Percentiles rank a stretch among this genome's conserved stretches.
phyloP scores from a whole-genome alignment of 2,888 invertebrate species.

The Cactoblastis cactorum region DNA sequence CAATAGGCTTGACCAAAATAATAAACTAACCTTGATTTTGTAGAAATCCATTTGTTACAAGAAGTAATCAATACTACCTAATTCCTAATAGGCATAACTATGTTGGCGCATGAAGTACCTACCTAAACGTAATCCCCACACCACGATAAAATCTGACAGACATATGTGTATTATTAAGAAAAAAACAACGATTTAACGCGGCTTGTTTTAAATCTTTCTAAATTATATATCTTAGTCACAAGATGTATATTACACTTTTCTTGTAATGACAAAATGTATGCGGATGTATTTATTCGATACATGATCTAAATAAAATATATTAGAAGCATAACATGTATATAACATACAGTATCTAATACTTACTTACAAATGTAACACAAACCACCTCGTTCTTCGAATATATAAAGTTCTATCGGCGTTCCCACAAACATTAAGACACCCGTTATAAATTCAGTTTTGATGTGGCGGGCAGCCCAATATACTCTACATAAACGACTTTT shows the following conservation, averaged over 20 bases:
- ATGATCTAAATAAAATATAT: slow-evolving; percentile 11
- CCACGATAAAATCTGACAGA: slow-evolving; percentile 28
- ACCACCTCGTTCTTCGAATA: slow-evolving; percentile 7
- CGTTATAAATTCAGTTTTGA: neutral
- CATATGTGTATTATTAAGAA: slow-evolving; percentile 11
- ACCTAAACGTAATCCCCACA: slow-evolving; percentile 28
- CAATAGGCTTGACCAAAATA: too few species aligned
- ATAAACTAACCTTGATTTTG: too few species aligned
- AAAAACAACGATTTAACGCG: slow-evolving; percentile 2
- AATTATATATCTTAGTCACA: neutral
- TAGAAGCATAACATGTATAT: neutral
- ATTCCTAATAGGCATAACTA: slow-evolving; percentile 8
- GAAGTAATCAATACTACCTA: neutral
- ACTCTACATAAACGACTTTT: neutral
- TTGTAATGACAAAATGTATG: neutral
- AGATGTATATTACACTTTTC: neutral
- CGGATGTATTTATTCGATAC: slow-evolving; percentile 8
- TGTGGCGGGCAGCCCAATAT: neutral
- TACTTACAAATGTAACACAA: slow-evolving; percentile 2
- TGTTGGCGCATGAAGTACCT: slow-evolving; percentile 12
- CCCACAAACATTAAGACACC: neutral
- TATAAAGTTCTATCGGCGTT: neutral
- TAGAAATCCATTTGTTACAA: too few species aligned
- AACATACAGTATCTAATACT: slow-evolving; percentile 5
- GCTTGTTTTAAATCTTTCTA: neutral